phyloP scores from a whole-genome alignment of 23 tunicate species.

The Styela clava region DNA sequence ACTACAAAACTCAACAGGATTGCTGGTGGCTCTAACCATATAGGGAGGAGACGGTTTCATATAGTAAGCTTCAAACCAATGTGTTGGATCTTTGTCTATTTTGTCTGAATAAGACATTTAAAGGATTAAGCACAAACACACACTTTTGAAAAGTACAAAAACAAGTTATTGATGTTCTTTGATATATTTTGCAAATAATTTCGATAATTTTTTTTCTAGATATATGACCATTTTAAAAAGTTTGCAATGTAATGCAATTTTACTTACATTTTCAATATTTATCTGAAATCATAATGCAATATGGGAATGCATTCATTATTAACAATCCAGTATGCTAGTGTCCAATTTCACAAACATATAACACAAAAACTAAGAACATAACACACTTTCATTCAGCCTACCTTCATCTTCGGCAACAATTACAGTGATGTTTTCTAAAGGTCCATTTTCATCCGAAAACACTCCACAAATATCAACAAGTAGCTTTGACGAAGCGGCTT shows the following conservation, averaged over 20 bases:
- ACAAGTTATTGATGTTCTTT: not conserved
- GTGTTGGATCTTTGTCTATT: constrained; percentile 26
- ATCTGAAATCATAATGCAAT: no score
- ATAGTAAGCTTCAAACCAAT: constrained; percentile 39
- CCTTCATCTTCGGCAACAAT: constrained; percentile 64
- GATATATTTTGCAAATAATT: no score
- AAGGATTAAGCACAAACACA: no score
- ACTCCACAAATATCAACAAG: constrained; percentile 36
- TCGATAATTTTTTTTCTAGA: no score
- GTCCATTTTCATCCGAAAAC: constrained; percentile 68
- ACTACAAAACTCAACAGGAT: constrained; percentile 4
- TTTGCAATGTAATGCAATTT: no score
- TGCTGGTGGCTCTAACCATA: constrained; percentile 32
- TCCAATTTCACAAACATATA: no score
- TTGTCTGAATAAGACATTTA: constrained; percentile 29
- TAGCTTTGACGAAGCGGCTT: constrained; percentile 33
- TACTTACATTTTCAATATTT: no score
- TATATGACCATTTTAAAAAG: no score
- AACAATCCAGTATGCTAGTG: no score
- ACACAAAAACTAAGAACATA: not conserved
- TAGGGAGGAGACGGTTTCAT: constrained; percentile 51
- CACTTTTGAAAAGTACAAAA: not conserved
- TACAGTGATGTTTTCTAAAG: constrained; percentile 39
- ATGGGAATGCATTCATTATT: no score
- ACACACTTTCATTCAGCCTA: no score